Conservation (phyloP, 2,797 vertebrate species). For the Odontamblyopus lacepedii region DNA sequence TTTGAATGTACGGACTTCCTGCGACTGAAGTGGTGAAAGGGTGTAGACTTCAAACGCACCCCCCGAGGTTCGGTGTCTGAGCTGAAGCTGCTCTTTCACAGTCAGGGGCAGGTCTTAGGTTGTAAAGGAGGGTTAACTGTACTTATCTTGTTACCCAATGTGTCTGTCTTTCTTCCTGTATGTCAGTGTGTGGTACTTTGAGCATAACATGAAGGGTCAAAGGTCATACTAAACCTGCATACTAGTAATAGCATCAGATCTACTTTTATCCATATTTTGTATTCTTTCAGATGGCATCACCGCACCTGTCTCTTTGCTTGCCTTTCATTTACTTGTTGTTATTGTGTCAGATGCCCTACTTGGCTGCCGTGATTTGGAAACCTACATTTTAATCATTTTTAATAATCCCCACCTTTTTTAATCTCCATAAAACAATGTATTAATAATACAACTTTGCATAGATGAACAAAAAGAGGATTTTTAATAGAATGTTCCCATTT, state of each 20-base stretch:
- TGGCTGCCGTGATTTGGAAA: not conserved
- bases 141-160: slow-evolving; percentile 52
- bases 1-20: slow-evolving; percentile 56
- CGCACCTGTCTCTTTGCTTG: not conserved
- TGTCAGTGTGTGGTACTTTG: slow-evolving; percentile 14
- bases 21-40: slow-evolving; percentile 55
- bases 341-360: not conserved
- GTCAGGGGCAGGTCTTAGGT: slow-evolving; percentile 66
- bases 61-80: slow-evolving; percentile 64
- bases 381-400: not conserved
- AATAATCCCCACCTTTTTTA: not conserved
- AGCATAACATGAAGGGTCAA: not conserved
- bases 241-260: not conserved
- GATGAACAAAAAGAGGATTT: too few species aligned
- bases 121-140: slow-evolving; percentile 73
- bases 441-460: too few species aligned
- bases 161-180: slow-evolving; percentile 35
- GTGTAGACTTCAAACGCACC: slow-evolving; percentile 70
- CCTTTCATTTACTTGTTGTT: not conserved
- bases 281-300: not conserved
- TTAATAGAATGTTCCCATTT: too few species aligned
- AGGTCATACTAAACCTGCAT: slow-evolving; percentile 5
- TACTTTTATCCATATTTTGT: not conserved
- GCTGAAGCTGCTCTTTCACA: slow-evolving; percentile 64
- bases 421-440: too few species aligned